phyloP scores from a whole-genome alignment of 2,888 invertebrate species.

The Hirtodrosophila histrioides region DNA sequence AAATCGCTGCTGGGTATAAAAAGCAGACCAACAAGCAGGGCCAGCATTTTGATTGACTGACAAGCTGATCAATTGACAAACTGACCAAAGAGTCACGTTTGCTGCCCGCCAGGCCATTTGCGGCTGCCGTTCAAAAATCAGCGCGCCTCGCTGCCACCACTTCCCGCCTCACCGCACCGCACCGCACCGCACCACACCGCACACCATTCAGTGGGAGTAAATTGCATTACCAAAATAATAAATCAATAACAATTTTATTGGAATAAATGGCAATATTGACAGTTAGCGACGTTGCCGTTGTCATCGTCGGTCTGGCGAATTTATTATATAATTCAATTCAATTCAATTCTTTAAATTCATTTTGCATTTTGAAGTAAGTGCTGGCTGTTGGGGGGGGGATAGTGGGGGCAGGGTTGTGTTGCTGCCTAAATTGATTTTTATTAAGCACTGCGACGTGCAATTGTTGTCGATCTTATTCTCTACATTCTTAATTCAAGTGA shows the following conservation, averaged over 20 bases:
- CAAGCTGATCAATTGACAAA: conserved; percentile 2
- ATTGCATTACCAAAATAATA: conserved; percentile 76
- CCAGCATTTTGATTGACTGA: conserved; percentile 16
- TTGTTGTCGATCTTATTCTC: conserved; percentile 16
- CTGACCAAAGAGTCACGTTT: conserved; percentile 18
- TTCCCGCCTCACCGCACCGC: background rate
- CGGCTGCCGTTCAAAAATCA: conserved; percentile 4
- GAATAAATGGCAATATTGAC: conserved; percentile 67
- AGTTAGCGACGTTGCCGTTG: conserved; percentile 31
- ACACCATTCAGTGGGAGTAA: conserved; percentile 24
- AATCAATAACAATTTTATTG: conserved; percentile 70
- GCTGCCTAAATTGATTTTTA: conserved; percentile 58
- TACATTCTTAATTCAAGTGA: conserved; percentile 55
- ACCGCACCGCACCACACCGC: background rate
- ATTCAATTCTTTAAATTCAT: conserved; percentile 67
- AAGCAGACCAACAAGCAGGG: conserved; percentile 3
- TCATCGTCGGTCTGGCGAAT: conserved; percentile 34
- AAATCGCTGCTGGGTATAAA: no score
- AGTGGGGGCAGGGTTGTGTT: conserved; percentile 14
- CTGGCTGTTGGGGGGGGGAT: background rate
- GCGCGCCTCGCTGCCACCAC: background rate
- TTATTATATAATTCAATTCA: conserved; percentile 73
- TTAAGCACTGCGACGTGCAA: conserved; percentile 23
- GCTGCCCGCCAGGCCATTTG: background rate
- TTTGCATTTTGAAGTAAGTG: conserved; percentile 27